Conservation (phyloP, 2,113 vertebrate genomes). For the Tetrax tetrax region DNA sequence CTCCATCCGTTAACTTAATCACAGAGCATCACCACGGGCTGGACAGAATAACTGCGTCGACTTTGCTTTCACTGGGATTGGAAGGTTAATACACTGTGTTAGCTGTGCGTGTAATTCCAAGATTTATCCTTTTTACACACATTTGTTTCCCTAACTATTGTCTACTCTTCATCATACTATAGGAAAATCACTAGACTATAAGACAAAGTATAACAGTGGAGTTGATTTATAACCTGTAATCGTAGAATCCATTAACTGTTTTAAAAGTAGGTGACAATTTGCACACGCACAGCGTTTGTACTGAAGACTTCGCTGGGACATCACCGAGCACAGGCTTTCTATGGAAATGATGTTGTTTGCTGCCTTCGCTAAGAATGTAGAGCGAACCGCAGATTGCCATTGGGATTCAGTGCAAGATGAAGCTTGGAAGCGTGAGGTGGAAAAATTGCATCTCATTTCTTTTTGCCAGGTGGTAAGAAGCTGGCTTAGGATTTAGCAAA, state of each 20-base stretch:
- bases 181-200: background rate
- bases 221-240: background rate
- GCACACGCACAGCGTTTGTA: background rate
- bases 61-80: background rate
- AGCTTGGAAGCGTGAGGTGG: constrained; percentile 34
- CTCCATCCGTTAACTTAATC: constrained; percentile 13
- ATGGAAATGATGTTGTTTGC: constrained; percentile 41
- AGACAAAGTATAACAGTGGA: background rate
- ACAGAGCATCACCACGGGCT: background rate
- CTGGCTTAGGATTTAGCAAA: background rate
- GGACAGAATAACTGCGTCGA: background rate
- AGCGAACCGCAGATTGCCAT: constrained; percentile 55
- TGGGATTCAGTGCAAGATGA: constrained; percentile 55
- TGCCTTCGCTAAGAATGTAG: background rate
- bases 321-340: background rate
- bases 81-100: background rate
- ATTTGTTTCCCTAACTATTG: background rate
- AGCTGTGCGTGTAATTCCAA: background rate
- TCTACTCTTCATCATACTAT: background rate
- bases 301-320: background rate
- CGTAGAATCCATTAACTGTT: background rate
- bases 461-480: constrained; percentile 37
- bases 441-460: background rate
- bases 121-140: background rate
- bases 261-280: background rate